Evolutionary conservation across 2,797 vertebrate genomes (phyloP).

Genomic region (Hippocampus kuda): DNA sequence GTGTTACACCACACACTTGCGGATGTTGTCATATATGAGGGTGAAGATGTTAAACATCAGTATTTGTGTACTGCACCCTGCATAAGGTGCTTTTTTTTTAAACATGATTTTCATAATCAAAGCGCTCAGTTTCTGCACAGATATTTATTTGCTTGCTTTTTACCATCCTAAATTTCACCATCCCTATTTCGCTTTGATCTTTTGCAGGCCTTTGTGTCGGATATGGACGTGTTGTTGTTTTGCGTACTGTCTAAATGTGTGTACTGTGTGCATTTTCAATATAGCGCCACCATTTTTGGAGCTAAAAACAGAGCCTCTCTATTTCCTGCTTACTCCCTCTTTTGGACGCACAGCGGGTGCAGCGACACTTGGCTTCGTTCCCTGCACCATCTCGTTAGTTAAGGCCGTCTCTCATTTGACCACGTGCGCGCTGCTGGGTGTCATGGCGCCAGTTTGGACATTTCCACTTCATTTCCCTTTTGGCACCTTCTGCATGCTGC

Average conservation of each 20-base stretch:
- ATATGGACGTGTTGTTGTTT: neutral
- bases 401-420: neutral
- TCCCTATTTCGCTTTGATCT: neutral
- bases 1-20: neutral
- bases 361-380: slow-evolving; percentile 2
- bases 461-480: slow-evolving; percentile 8
- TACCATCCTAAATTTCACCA: neutral
- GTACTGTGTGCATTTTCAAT: neutral
- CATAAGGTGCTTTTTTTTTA: neutral
- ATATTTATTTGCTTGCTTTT: neutral
- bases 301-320: neutral
- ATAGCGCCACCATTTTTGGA: neutral
- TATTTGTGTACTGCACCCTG: neutral
- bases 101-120: neutral
- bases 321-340: neutral
- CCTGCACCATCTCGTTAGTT: neutral
- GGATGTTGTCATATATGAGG: too few species aligned
- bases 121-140: neutral
- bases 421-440: neutral
- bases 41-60: neutral
- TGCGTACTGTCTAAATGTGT: neutral
- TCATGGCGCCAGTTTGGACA: slow-evolving; percentile 4
- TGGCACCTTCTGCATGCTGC: slow-evolving; percentile 2
- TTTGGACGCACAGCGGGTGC: neutral
- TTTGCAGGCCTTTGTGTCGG: neutral